Percentiles rank a stretch among this genome's conserved stretches.
phyloP scores from a whole-genome alignment of 2,888 invertebrate genomes.

The Julus scanicus region DNA sequence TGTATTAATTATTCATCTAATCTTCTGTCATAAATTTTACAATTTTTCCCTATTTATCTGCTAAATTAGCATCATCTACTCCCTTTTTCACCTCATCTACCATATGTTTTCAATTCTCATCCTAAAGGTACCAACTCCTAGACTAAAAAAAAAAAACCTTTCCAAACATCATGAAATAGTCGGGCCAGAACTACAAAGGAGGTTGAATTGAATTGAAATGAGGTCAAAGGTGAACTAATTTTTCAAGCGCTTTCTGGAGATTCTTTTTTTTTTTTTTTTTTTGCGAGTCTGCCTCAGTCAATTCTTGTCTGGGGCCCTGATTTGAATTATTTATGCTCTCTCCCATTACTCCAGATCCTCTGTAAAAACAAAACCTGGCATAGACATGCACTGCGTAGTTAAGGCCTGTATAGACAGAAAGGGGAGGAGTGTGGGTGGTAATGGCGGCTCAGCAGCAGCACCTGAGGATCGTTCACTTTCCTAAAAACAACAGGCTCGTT shows the following conservation, averaged over 20 bases:
- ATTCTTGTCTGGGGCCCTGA: neutral
- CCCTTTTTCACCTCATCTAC: too few species aligned
- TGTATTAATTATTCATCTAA: too few species aligned
- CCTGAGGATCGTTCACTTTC: conserved; percentile 33
- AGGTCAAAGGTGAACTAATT: neutral
- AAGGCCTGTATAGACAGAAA: neutral
- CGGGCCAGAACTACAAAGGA: too few species aligned
- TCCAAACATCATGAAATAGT: too few species aligned
- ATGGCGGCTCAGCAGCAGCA: conserved; percentile 6
- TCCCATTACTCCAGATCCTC: neutral
- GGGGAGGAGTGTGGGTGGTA: neutral
- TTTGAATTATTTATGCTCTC: neutral
- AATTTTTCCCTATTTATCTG: too few species aligned
- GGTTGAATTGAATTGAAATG: too few species aligned
- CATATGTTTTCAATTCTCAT: too few species aligned
- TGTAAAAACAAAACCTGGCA: neutral
- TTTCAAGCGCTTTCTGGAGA: neutral
- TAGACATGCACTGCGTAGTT: neutral
- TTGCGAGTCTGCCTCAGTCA: neutral
- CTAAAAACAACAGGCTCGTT: conserved; percentile 33
- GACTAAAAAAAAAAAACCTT: too few species aligned
- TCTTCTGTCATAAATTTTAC: too few species aligned
- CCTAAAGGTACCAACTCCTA: too few species aligned
- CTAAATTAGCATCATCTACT: too few species aligned
- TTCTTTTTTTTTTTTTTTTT: neutral